Conservation (phyloP, 2,888 invertebrate species). For the Ophioninae sp. region DNA sequence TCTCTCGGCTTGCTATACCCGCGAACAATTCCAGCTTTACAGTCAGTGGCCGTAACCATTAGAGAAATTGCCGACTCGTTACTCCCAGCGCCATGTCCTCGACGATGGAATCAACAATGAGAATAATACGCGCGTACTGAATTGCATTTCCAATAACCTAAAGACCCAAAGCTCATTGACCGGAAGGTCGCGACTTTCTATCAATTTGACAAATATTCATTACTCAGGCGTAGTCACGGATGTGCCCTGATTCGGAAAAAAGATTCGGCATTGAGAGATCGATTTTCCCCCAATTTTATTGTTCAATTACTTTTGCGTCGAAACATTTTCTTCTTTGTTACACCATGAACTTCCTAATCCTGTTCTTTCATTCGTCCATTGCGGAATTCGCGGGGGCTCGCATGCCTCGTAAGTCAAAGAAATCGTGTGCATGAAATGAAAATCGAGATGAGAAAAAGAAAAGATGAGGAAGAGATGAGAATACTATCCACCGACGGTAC, state of each 20-base stretch:
- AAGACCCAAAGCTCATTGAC: slow-evolving; percentile 29
- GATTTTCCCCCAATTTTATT: slow-evolving; percentile 5
- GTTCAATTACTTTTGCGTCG: slow-evolving; percentile 1
- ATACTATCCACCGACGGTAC: slow-evolving; percentile 35
- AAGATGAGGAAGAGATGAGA: slow-evolving; percentile 8
- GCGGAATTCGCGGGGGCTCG: neutral
- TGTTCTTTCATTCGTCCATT: neutral
- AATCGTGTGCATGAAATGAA: neutral
- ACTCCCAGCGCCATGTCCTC: slow-evolving; percentile 52
- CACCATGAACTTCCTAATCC: neutral
- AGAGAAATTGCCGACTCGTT: slow-evolving; percentile 75
- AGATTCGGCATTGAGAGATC: slow-evolving; percentile 1
- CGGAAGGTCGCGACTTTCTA: slow-evolving; percentile 30
- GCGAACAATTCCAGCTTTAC: slow-evolving; percentile 86
- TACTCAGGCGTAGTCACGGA: slow-evolving; percentile 39
- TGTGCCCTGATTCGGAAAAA: slow-evolving; percentile 26
- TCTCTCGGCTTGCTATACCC: slow-evolving; percentile 91
- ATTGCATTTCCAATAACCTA: slow-evolving; percentile 36
- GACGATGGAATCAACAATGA: slow-evolving; percentile 46
- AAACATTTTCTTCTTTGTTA: neutral
- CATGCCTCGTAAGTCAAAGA: neutral
- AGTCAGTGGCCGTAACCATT: slow-evolving; percentile 93
- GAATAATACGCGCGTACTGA: slow-evolving; percentile 39
- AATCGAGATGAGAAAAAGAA: slow-evolving; percentile 28
- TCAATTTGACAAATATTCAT: slow-evolving; percentile 51